These are phyloP conservation scores for Cynopterus sphinx DNA, from an alignment of 2,797 vertebrate species.

Conservation along the genomic window DNA sequence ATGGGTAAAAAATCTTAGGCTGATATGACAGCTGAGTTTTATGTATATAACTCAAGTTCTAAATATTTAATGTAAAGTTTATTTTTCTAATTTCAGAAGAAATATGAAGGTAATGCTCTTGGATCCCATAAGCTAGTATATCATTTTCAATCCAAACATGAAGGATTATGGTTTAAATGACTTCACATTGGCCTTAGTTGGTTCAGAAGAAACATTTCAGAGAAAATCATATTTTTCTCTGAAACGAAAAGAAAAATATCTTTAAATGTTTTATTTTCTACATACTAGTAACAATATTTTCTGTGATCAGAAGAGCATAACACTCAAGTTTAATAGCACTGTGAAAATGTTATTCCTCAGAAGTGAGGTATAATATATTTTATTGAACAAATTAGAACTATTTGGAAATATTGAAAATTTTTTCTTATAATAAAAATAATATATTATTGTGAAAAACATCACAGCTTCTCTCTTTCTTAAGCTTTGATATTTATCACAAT, in stretches of 20 bases:
- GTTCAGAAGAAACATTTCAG: constrained; percentile 58
- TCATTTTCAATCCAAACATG: constrained; percentile 30
- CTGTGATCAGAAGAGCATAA: not conserved
- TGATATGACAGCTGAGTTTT: constrained; percentile 64
- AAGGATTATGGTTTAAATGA: constrained; percentile 5
- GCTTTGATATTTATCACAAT: not conserved
- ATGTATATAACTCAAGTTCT: constrained; percentile 56
- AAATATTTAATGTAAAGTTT: constrained; percentile 76
- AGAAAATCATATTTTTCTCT: constrained; percentile 2
- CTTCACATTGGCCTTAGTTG: constrained; percentile 23
- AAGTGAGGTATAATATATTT: not conserved
- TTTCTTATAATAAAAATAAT: not conserved
- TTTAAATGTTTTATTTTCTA: constrained; percentile 48
- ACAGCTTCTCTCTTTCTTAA: not conserved
- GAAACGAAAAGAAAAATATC: not conserved
- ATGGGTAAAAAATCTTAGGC: not conserved
- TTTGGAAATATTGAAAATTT: not conserved
- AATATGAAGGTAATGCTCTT: constrained; percentile 42
- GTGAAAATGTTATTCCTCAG: not conserved
- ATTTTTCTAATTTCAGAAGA: constrained; percentile 63
- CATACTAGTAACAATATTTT: not conserved
- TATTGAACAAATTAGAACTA: not conserved
- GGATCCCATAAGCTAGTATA: not conserved
- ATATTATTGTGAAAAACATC: constrained; percentile 4
- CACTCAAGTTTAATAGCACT: not conserved